A percentile compares a stretch with the other conserved stretches of the same genome.
Conservation (phyloP, 2,797 vertebrate genomes). For the Coracias cyanogaster region DNA sequence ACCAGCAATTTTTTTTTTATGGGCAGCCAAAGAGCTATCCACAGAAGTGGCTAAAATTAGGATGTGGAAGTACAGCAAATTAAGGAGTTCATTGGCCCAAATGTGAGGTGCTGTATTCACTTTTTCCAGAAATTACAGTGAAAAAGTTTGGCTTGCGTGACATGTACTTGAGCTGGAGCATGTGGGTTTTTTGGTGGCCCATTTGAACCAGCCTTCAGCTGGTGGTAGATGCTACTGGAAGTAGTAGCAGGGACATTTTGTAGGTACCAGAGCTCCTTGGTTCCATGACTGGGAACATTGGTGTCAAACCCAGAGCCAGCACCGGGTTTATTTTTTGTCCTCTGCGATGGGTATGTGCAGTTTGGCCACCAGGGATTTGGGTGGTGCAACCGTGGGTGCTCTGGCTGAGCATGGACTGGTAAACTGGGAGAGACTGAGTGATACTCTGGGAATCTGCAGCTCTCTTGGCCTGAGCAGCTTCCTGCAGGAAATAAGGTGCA, state of each 20-base stretch:
- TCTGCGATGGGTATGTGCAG: rapidly evolving
- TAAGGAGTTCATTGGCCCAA: rapidly evolving
- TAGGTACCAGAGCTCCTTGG: not conserved
- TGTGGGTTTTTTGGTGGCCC: not conserved
- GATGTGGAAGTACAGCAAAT: not conserved
- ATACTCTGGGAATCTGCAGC: no score
- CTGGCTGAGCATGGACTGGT: not conserved
- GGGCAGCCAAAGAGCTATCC: not conserved
- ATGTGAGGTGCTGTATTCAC: rapidly evolving
- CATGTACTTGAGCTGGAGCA: rapidly evolving
- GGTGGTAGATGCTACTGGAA: not conserved
- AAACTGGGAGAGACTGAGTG: rapidly evolving
- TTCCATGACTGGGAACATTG: not conserved
- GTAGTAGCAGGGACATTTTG: rapidly evolving
- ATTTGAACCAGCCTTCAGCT: rapidly evolving
- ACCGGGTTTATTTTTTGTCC: rapidly evolving
- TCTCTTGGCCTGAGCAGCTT: not conserved
- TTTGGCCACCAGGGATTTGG: rapidly evolving
- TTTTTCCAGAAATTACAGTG: not conserved
- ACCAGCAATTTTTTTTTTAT: no score
- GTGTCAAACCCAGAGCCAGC: not conserved
- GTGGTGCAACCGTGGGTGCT: not conserved
- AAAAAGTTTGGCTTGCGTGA: not conserved
- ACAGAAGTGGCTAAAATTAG: rapidly evolving
- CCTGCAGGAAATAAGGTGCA: not conserved